These are phyloP conservation scores for Gymnogyps californianus DNA, from an alignment of 2,113 vertebrate genomes.

Conservation along the genomic window DNA sequence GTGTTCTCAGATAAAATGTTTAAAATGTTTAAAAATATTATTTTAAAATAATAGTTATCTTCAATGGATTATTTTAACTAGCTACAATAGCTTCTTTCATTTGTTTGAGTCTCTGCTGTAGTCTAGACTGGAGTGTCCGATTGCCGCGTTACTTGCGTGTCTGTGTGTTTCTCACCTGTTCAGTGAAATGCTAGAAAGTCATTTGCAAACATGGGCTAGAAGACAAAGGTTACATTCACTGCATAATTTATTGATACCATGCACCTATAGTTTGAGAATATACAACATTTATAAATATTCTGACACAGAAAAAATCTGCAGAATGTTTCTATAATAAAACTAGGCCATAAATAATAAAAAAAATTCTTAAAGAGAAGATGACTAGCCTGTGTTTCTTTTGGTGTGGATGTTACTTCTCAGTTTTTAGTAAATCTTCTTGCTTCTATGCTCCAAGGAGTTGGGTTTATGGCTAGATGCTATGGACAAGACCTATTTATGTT, in stretches of 20 bases:
- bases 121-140: neutral
- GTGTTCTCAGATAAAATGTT: neutral
- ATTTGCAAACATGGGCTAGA: neutral
- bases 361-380: neutral
- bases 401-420: neutral
- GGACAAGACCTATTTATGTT: neutral
- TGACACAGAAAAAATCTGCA: neutral
- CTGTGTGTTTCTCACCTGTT: constrained; percentile 10
- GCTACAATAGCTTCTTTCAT: neutral
- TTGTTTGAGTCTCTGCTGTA: neutral
- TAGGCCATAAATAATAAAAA: neutral
- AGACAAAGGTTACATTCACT: neutral
- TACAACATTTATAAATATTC: neutral
- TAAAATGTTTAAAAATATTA: too few species aligned
- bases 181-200: constrained; percentile 7
- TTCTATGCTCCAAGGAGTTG: neutral
- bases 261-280: neutral
- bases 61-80: neutral
- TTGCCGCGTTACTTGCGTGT: neutral
- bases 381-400: neutral
- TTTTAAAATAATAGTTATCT: neutral
- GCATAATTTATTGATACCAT: neutral
- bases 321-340: neutral
- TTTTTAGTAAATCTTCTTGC: neutral
- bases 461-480: neutral